Evolutionary conservation across 2,888 invertebrate species (phyloP).

Genomic region (Melangyna quadrimaculata): DNA sequence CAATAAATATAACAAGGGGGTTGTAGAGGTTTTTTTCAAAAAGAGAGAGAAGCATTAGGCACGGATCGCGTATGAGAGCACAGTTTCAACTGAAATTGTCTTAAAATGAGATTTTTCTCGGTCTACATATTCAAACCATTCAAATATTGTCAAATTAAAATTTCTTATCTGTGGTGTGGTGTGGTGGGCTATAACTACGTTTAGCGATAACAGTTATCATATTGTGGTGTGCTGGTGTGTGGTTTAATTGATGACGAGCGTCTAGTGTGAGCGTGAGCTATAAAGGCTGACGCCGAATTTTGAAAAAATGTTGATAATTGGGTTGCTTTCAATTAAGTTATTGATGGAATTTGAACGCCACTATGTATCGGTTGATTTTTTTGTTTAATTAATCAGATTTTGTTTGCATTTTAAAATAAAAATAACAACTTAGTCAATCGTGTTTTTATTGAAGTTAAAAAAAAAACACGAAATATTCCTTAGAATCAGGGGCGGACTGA

Average conservation of each 20-base stretch:
- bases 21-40: not conserved
- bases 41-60: not conserved
- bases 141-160: conserved; percentile 40
- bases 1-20: not conserved
- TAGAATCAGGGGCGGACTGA: too few species aligned
- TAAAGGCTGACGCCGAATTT: not conserved
- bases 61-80: not conserved
- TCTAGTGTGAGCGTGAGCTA: not conserved
- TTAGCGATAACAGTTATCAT: conserved; percentile 49
- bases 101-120: conserved; percentile 6
- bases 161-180: conserved; percentile 47
- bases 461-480: too few species aligned
- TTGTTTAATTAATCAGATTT: too few species aligned
- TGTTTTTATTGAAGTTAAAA: too few species aligned
- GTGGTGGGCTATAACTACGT: not conserved
- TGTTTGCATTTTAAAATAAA: too few species aligned
- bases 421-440: too few species aligned
- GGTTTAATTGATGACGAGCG: not conserved
- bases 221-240: not conserved
- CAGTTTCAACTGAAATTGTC: conserved; percentile 23
- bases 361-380: not conserved
- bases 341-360: not conserved
- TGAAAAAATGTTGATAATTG: not conserved
- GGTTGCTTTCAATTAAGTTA: not conserved
- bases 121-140: not conserved